phyloP scores from a whole-genome alignment of 2,797 vertebrate genomes.

The Melanotaenia trifasciata region DNA sequence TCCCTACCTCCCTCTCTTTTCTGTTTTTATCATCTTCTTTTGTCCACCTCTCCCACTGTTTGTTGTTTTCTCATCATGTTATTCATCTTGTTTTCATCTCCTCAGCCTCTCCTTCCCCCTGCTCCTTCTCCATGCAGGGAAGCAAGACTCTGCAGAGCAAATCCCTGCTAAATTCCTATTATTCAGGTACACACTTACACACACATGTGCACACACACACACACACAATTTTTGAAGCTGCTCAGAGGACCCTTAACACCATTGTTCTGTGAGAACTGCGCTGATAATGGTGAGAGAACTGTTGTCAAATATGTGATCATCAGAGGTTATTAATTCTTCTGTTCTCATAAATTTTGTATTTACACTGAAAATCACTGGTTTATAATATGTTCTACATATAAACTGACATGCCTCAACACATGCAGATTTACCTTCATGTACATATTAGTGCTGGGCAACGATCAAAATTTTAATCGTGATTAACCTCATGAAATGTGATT shows the following conservation, averaged over 20 bases:
- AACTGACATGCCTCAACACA: background rate
- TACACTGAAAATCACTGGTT: no score
- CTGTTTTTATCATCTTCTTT: background rate
- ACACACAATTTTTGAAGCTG: constrained; percentile 17
- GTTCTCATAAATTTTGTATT: background rate
- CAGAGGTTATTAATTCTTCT: background rate
- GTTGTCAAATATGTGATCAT: background rate
- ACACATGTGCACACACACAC: background rate
- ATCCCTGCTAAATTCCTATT: constrained; percentile 90
- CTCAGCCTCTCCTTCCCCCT: constrained; percentile 87
- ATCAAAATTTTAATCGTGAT: no score
- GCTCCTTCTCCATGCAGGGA: constrained; percentile 90
- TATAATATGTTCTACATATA: background rate
- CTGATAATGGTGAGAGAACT: background rate
- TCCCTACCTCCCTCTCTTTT: background rate
- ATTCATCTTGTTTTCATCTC: constrained; percentile 10
- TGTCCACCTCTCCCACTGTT: background rate
- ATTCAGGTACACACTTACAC: constrained; percentile 80
- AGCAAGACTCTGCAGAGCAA: constrained; percentile 91
- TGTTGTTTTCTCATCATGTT: background rate
- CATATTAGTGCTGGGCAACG: no score
- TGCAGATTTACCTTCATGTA: no score
- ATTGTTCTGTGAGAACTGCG: background rate
- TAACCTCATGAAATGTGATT: no score
- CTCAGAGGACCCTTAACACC: background rate